Evolutionary conservation across 2,888 invertebrate species (phyloP).

Genomic region (Epinotia ramella): DNA sequence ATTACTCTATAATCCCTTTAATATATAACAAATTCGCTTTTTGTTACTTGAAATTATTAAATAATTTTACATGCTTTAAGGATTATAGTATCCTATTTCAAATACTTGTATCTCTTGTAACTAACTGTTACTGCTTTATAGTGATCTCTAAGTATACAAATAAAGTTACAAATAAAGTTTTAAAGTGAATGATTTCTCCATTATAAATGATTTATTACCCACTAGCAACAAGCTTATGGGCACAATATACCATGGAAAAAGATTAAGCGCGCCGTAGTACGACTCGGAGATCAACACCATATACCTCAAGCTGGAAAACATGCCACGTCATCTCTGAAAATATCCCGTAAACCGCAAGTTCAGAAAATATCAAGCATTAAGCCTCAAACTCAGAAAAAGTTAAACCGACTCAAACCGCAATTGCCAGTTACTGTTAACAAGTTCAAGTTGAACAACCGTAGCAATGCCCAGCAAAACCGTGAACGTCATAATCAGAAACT

Average conservation of each 20-base stretch:
- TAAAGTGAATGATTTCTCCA: neutral
- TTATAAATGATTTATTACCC: conserved; percentile 9
- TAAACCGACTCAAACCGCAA: neutral
- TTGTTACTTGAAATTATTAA: too few relatives aligned
- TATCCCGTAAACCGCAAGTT: neutral
- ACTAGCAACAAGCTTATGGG: conserved; percentile 56
- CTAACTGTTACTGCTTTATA: neutral
- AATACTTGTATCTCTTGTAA: neutral
- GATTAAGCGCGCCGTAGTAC: conserved; percentile 47
- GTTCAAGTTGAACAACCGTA: conserved; percentile 57
- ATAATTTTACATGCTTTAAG: too few relatives aligned
- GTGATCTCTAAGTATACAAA: neutral
- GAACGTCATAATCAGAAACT: neutral
- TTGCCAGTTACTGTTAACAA: neutral
- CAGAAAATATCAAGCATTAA: neutral
- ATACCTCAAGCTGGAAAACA: neutral
- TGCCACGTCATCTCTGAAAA: neutral
- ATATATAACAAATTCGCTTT: too few relatives aligned
- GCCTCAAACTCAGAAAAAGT: neutral
- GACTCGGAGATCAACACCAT: conserved; percentile 47
- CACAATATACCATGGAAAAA: conserved; percentile 71
- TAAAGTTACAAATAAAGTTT: neutral
- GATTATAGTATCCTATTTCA: too few relatives aligned
- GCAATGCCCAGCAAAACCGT: conserved; percentile 48
- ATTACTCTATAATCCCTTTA: neutral